phyloP scores from a whole-genome alignment of 2,113 vertebrate genomes.

The Nansenia antarctica region DNA sequence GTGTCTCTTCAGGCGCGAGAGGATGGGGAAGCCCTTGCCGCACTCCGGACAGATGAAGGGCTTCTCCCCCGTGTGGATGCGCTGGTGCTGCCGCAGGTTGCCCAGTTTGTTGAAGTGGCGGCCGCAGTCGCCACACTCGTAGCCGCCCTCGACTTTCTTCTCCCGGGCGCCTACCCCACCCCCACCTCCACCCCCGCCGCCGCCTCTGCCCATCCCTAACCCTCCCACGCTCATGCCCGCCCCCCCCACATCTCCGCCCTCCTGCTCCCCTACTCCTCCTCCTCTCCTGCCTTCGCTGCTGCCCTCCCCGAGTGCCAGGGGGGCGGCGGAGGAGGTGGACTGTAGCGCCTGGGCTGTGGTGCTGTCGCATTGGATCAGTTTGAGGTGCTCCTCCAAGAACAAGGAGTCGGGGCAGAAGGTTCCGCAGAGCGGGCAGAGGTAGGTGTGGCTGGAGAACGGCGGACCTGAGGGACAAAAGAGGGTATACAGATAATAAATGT shows the following conservation, averaged over 20 bases:
- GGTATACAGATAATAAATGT: neutral
- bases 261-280: neutral
- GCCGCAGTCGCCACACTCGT: conserved; percentile 77
- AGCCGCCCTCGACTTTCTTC: conserved; percentile 72
- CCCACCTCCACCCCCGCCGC: neutral
- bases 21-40: no score
- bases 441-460: conserved; percentile 63
- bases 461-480: conserved; percentile 63
- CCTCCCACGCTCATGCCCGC: neutral
- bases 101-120: conserved; percentile 80
- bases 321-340: conserved; percentile 40
- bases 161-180: conserved; percentile 48
- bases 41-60: no score
- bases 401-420: conserved; percentile 75
- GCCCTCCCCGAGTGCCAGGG: conserved; percentile 32
- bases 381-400: conserved; percentile 77
- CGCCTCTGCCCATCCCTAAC: neutral
- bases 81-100: conserved; percentile 79
- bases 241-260: conserved; percentile 6
- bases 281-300: conserved; percentile 29
- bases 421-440: conserved; percentile 79
- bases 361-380: conserved; percentile 69
- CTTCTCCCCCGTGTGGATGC: no score
- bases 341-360: conserved; percentile 50
- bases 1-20: no score